Evolutionary conservation across 2,113 vertebrate genomes (phyloP), one percentile per base, ranked within the genome.

Genomic region (Corythaixoides concolor): DNA sequence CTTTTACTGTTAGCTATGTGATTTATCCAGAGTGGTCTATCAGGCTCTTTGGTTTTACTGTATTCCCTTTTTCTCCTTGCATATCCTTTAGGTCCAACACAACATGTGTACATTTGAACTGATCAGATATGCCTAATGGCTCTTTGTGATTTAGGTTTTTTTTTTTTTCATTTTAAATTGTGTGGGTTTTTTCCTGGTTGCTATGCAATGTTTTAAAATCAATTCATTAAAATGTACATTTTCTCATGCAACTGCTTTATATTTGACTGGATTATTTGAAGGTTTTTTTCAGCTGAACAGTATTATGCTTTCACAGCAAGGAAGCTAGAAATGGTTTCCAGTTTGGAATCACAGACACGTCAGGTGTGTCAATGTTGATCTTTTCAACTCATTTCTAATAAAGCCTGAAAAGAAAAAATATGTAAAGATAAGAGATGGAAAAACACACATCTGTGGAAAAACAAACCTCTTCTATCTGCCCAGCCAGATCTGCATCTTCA

Each of bases 321-420:
- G 45, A 79, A 79, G 45, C 32, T 55, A 66, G 55, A 89, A 91
- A 75, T 32, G 28, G 45, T 69, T 84, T 92, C 56, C 62, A 84
- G 37, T 58, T 62, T 64, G 66, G 58, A 72, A 92, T 87, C 73
- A 88, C 21, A 45, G 49, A 72, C 64, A 62, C 6, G 2, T 72
- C 81, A 68, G 7, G 2, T 76, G 60, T 86, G 86, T 86, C 89
- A 92, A 68, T 69, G 49, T 93, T 92, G 52, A 95, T 87, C 94
- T 92, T 87, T 95, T 85, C 90, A 92, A 89, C 53, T 67, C 69
- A 47, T 70, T 87, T 75, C 76, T 95, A 93, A 95, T 81, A 93
- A 89, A 87, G 58, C 49, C 58, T 85, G 47, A 92, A 93, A 86
- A 12, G 10, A 70, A 92, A 88, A 86, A 74, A 21, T 18, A 45